These are phyloP conservation scores for Crotalus helleri DNA, from an alignment of 2,113 vertebrate species.

Conservation along the genomic window DNA sequence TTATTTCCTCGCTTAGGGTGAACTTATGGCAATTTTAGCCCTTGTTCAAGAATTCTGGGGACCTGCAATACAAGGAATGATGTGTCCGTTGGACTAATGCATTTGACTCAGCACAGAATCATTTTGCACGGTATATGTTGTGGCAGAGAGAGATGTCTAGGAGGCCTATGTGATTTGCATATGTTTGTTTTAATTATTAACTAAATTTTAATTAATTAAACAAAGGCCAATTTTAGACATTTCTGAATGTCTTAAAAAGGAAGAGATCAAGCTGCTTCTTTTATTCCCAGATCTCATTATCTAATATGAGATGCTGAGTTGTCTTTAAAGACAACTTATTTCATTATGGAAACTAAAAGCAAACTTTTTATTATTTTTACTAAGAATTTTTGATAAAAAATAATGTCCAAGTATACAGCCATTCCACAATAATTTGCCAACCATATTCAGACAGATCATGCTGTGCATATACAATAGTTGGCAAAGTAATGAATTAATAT, in stretches of 20 bases:
- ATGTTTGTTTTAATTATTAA: background rate
- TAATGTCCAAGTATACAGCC: background rate
- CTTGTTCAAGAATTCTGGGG: background rate
- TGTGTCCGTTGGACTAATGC: background rate
- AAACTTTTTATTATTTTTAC: constrained; percentile 40
- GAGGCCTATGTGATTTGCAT: background rate
- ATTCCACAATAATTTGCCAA: background rate
- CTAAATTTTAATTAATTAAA: constrained; percentile 50
- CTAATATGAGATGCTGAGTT: constrained; percentile 41
- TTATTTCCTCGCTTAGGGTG: background rate
- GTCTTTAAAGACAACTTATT: constrained; percentile 28
- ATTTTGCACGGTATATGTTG: background rate
- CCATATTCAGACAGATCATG: background rate
- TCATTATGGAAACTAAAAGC: constrained; percentile 44
- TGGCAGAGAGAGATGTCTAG: background rate
- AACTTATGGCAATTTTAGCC: background rate
- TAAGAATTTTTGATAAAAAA: constrained; percentile 33
- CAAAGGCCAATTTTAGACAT: constrained; percentile 54
- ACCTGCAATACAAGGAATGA: background rate
- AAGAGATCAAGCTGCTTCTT: constrained; percentile 55
- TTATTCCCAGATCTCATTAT: constrained; percentile 50
- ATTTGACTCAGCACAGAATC: background rate
- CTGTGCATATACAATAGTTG: background rate
- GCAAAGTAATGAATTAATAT: background rate
- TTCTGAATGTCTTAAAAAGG: constrained; percentile 58